Conservation (phyloP, 92 coral and sea anemone genomes). For the Epizoanthus fatuus region DNA sequence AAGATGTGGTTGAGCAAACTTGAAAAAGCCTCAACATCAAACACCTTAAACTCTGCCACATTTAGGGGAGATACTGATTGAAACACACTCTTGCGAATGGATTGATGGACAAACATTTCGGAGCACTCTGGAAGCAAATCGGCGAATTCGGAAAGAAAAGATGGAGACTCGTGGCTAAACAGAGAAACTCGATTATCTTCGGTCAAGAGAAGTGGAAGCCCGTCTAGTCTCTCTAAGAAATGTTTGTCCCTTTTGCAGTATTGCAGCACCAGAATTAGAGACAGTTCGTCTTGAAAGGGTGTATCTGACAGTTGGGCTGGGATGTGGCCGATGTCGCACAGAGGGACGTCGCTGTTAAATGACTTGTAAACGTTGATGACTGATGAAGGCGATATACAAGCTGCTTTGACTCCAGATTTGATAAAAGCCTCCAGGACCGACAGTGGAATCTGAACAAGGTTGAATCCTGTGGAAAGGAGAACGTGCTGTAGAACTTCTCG, state of each 20-base stretch:
- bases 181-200: conserved; percentile 70
- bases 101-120: conserved; percentile 63
- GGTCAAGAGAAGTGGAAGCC: conserved; percentile 88
- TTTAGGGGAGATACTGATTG: not conserved
- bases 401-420: conserved; percentile 44
- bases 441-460: conserved; percentile 67
- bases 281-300: conserved; percentile 28
- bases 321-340: conserved; percentile 54
- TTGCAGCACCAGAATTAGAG: conserved; percentile 45
- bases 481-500: conserved; percentile 33
- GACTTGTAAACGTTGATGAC: conserved; percentile 69
- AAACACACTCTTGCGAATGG: conserved; percentile 6
- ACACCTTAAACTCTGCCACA: conserved; percentile 24
- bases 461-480: conserved; percentile 73
- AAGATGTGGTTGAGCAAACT: conserved; percentile 27
- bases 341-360: conserved; percentile 4
- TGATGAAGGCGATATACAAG: conserved; percentile 36
- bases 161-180: conserved; percentile 48
- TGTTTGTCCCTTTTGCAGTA: conserved; percentile 68
- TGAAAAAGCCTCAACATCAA: conserved; percentile 43
- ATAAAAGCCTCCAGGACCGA: conserved; percentile 33
- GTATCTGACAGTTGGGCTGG: conserved; percentile 56
- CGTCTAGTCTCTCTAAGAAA: conserved; percentile 73
- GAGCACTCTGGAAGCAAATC: conserved; percentile 71
- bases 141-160: conserved; percentile 58